Evolutionary conservation across 1,140 invertebrate genomes (phyloP).

Genomic region (Drosophila ohnishii): DNA sequence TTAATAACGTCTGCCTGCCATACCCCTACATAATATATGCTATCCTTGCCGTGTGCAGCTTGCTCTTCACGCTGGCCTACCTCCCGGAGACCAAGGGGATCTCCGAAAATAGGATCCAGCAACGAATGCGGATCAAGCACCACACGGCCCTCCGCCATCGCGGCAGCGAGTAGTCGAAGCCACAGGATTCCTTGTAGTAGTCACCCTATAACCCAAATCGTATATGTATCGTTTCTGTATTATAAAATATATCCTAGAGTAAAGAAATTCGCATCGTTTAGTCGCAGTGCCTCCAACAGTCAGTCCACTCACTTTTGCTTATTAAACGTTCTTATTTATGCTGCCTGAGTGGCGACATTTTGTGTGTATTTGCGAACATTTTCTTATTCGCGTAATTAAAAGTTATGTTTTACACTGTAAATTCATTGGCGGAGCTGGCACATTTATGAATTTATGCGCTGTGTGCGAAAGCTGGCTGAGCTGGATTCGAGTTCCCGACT

Average conservation of each 20-base stretch:
- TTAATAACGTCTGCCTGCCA: not conserved
- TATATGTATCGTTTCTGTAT: not conserved
- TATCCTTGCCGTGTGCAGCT: not conserved
- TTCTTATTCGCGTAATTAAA: conserved; percentile 57
- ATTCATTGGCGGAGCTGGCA: conserved; percentile 49
- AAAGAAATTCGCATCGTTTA: not conserved
- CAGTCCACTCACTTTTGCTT: conserved; percentile 5
- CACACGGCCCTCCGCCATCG: too few species aligned
- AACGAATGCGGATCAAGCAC: not conserved
- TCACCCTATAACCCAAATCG: not conserved
- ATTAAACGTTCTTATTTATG: conserved; percentile 10
- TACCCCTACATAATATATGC: conserved; percentile 23
- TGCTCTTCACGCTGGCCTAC: conserved; percentile 10
- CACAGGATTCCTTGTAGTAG: too few species aligned
- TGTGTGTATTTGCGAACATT: conserved; percentile 23
- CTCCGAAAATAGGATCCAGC: conserved; percentile 2
- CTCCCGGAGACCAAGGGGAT: conserved; percentile 42
- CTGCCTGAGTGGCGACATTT: conserved; percentile 15
- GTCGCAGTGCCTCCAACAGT: not conserved
- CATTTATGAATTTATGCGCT: conserved; percentile 63
- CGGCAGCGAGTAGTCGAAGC: too few species aligned
- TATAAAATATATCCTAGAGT: not conserved
- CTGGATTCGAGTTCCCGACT: conserved; percentile 33
- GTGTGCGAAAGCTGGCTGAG: conserved; percentile 10
- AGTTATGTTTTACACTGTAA: conserved; percentile 62